Evolutionary conservation across 1,140 invertebrate genomes (phyloP), one percentile per base, ranked within the genome.

Genomic region (Pseudoatta argentina): DNA sequence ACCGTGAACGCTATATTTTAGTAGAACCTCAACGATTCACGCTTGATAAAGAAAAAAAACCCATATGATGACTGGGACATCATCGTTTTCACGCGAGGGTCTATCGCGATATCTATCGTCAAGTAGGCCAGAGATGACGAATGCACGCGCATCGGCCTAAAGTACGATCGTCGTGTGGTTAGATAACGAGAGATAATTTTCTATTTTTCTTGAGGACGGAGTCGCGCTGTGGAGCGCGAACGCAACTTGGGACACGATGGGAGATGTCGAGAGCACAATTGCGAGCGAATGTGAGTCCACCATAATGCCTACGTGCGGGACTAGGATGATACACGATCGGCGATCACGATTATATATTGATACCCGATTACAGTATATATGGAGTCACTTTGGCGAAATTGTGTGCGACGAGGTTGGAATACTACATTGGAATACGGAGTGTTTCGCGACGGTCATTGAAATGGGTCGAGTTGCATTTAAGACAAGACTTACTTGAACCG

Each of bases 1-100:
- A 57, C 44, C 21, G 48, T 48, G 34, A 71, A 94, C 91, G 78
- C 89, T 94, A 95, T 94, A 94, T 95, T 95, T 95, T 95, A 95
- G 92, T 95, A 95, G 92, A 93, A 94, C 88, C 92, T 93, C 91
- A 92, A 93, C 93, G 93, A 93, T 88, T 87, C 89, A 76, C 77
- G 48, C 75, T 85, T 77, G 57, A 76, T 48, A 5, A 83, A 24
- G 12, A 16, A 48, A 77, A 48, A 77, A 92, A 91, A 88, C 89
- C 90, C 93, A 91, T 89, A 91, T 88, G 91, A 93, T 86, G 75
- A 34, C 44, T n/a, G 71, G 21, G 76, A 71, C 48, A 77, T 87
- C 57, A 51, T 53, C 51, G 53, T 61, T 82, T 71, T 10, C 82
- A 72, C 63, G 44, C 48, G 53, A 76, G 53, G 30, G 10, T 39